phyloP scores from a whole-genome alignment of 2,888 invertebrate species.

The Craniophora ligustri region DNA sequence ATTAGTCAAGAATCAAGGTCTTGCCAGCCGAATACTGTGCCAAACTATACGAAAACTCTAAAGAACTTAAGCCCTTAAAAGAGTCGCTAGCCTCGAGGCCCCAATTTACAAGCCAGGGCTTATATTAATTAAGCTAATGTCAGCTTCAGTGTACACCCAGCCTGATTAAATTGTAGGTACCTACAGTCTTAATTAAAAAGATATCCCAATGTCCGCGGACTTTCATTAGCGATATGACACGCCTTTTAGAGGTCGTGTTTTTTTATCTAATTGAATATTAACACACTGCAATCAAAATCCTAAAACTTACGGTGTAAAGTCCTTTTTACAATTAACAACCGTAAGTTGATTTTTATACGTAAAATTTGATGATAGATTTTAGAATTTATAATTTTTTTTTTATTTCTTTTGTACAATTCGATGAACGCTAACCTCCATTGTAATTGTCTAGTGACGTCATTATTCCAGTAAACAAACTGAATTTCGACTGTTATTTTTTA shows the following conservation, averaged over 20 bases:
- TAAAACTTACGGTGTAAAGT: too few species aligned
- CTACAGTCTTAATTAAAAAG: slow-evolving; percentile 40
- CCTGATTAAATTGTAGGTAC: slow-evolving; percentile 39
- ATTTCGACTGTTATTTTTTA: too few species aligned
- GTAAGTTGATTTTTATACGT: too few species aligned
- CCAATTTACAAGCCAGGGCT: background rate
- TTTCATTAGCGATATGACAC: slow-evolving; percentile 26
- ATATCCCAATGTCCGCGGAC: slow-evolving; percentile 6
- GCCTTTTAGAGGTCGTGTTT: background rate
- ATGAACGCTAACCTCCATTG: too few species aligned
- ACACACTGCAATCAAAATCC: too few species aligned
- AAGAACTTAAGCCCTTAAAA: background rate
- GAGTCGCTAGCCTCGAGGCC: slow-evolving; percentile 3
- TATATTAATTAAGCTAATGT: slow-evolving; percentile 45
- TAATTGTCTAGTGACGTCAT: too few species aligned
- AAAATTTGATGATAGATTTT: too few species aligned
- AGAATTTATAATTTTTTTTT: too few species aligned
- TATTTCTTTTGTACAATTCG: too few species aligned
- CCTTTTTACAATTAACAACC: too few species aligned
- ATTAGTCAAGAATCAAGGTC: background rate
- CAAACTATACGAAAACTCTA: background rate
- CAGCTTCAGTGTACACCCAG: slow-evolving; percentile 14
- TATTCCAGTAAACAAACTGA: too few species aligned
- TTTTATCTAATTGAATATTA: too few species aligned
- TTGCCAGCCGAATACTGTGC: background rate